phyloP scores from a whole-genome alignment of 2,888 invertebrate genomes.

The Cantharis nigra region DNA sequence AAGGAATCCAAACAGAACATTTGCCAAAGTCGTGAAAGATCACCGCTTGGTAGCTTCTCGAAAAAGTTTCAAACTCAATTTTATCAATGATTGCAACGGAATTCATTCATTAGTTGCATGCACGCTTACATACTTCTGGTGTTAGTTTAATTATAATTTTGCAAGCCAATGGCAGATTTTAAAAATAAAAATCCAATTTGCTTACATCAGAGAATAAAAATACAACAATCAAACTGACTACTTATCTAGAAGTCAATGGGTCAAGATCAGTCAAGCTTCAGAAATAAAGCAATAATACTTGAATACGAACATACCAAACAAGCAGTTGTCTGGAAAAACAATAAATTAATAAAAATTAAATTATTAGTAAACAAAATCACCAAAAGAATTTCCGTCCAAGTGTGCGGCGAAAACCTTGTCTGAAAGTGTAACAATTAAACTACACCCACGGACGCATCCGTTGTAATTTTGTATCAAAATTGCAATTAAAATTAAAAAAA shows the following conservation, averaged over 20 bases:
- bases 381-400: neutral
- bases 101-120: neutral
- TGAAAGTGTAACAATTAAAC: neutral
- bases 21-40: neutral
- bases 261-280: conserved; percentile 12
- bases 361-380: neutral
- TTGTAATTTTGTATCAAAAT: neutral
- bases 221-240: conserved; percentile 7
- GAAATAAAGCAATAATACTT: neutral
- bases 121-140: neutral
- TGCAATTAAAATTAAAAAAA: neutral
- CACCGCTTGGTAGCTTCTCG: neutral
- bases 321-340: neutral
- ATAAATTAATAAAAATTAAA: neutral
- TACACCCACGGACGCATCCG: neutral
- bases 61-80: neutral
- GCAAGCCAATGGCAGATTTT: neutral
- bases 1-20: neutral
- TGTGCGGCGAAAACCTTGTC: neutral
- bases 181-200: conserved; percentile 1
- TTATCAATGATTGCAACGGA: neutral
- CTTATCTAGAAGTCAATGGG: conserved; percentile 21
- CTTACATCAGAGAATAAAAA: conserved; percentile 19
- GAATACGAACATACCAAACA: neutral
- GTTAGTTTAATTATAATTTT: neutral